These are phyloP conservation scores for Gastrophysa polygoni DNA, from an alignment of 2,888 invertebrate species.

Conservation along the genomic window DNA sequence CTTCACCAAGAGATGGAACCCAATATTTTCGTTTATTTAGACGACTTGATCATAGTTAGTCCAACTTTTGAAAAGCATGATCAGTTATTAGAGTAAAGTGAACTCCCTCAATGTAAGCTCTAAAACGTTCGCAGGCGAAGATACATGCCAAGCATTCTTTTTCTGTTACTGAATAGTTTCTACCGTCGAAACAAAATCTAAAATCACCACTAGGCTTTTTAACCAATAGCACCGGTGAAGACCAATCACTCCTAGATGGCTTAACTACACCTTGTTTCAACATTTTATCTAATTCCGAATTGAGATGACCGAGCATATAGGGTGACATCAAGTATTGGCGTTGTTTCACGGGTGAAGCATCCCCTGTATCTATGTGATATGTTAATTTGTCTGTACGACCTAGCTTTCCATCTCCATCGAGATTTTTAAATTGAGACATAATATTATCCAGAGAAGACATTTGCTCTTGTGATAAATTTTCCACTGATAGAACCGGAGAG, in stretches of 20 bases:
- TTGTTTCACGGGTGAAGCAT: slow-evolving; percentile 8
- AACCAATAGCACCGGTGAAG: slow-evolving; percentile 20
- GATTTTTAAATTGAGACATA: neutral
- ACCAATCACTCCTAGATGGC: slow-evolving; percentile 11
- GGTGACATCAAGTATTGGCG: slow-evolving; percentile 19
- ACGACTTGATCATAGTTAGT: too few relatives aligned
- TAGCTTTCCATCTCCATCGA: neutral
- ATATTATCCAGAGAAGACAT: neutral
- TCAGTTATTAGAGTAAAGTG: too few relatives aligned
- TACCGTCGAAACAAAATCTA: slow-evolving; percentile 25
- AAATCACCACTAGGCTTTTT: slow-evolving; percentile 14
- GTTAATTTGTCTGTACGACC: slow-evolving; percentile 10
- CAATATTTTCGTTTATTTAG: too few relatives aligned
- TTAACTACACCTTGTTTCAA: slow-evolving; percentile 16
- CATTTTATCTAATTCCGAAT: slow-evolving; percentile 16
- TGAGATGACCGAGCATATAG: slow-evolving; percentile 18
- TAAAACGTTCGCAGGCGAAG: slow-evolving; percentile 40
- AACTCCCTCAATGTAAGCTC: too few relatives aligned
- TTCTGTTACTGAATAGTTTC: slow-evolving; percentile 36
- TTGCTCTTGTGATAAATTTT: too few relatives aligned
- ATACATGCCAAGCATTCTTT: slow-evolving; percentile 39
- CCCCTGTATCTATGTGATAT: slow-evolving; percentile 15
- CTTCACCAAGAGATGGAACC: too few relatives aligned
- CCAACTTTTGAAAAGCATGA: too few relatives aligned
- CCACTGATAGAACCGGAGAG: neutral